Base-by-base conservation (phyloP, 1,140 invertebrate genomes). In the Drosophila ambigua region DNA sequence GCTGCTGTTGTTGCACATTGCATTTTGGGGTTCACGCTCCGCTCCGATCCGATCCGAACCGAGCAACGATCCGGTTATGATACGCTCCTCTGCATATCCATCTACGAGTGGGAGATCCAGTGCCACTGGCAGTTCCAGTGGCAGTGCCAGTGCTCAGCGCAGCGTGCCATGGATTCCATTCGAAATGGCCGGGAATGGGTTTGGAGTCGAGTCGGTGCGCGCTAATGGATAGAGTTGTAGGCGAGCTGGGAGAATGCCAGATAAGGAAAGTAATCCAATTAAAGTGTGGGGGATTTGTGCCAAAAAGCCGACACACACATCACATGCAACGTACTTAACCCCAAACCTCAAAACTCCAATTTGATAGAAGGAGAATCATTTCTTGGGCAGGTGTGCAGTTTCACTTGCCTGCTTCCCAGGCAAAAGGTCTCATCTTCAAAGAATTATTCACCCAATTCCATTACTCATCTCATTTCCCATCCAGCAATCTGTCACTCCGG, bases 91-190 rank as follows among this genome's bases (percentile, higher is more conserved):
- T 60, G 81, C 54, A 61, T 69, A 69, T 60, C 61, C 55, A 62
- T 51, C 26, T 50, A 53, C 53, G 26, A 28, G 15, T 53, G 46
- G 53, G 39, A 65, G 7, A 50, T 66, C 16, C 31, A 62, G 39
- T 48, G 15, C 49, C 44, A 66, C 35, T 39, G 31, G 28, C 15
- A 43, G 31, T 26, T 43, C n/a, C 28, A 39, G 64, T 39, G 31
- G 28, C 15, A 43, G 31, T 26, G 46, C 16, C 28, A 39, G 64
- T 84, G 82, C 55, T 71, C 82, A 87, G 73, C 61, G 82, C 78
- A 87, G 83, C 83, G 79, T 87, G 76, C 83, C 83, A 49, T 79
- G 74, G 79, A 87, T 88, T 78, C 71, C 79, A 83, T 67, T 73
- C 20, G 50, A 57, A 77, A 55, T 76, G 80, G 62, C 76, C 66